These are phyloP conservation scores for Macropus fuliginosus DNA, from an alignment of 2,797 vertebrate species.

Conservation along the genomic window DNA sequence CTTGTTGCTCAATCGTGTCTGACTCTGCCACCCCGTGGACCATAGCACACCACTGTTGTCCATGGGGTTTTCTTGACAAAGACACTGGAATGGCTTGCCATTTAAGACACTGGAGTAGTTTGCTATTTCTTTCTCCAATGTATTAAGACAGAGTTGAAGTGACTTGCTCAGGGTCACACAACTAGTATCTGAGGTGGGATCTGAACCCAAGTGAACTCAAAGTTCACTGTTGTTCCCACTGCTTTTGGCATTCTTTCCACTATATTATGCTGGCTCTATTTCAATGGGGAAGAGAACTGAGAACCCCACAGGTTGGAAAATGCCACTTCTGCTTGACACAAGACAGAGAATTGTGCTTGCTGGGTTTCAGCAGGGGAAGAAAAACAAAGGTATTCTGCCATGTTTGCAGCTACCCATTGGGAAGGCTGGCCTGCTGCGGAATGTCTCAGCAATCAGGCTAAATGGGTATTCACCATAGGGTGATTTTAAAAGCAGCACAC, in stretches of 20 bases:
- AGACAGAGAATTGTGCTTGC: not conserved
- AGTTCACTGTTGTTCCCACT: not conserved
- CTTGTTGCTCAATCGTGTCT: not conserved
- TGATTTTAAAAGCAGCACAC: slow-evolving; percentile 27
- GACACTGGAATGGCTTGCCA: not conserved
- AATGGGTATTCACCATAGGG: slow-evolving; percentile 53
- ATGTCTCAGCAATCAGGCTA: not conserved
- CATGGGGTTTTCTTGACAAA: not conserved
- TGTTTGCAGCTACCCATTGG: not conserved
- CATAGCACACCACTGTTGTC: too few relatives aligned
- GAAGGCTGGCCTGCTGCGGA: not conserved
- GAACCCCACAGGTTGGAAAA: slow-evolving; percentile 1
- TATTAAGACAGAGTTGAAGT: too few relatives aligned
- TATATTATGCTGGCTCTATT: not conserved
- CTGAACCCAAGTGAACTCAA: not conserved
- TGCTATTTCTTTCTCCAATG: too few relatives aligned
- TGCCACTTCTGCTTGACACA: not conserved
- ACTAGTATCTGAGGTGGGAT: not conserved
- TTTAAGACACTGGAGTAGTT: too few relatives aligned
- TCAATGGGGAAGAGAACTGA: not conserved
- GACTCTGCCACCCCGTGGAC: too few relatives aligned
- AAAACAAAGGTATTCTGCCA: not conserved
- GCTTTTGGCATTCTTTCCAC: not conserved
- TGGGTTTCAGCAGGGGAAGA: not conserved
- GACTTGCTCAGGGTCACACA: not conserved